phyloP scores from a whole-genome alignment of 2,888 invertebrate genomes.

The Proisotoma minuta region DNA sequence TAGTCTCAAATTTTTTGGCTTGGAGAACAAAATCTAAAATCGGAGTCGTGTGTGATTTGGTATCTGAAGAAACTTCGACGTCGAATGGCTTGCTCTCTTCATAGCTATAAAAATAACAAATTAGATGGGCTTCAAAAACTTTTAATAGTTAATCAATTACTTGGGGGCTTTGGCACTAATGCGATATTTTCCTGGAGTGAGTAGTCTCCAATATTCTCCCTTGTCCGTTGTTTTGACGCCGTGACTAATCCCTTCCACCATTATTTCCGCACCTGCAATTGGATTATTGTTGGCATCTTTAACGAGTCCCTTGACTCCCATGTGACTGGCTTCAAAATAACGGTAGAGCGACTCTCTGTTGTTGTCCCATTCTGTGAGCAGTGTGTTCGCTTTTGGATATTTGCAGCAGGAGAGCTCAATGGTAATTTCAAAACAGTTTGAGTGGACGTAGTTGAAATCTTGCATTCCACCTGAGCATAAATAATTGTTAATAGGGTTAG shows the following conservation, averaged over 20 bases:
- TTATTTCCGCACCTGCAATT: constrained; percentile 68
- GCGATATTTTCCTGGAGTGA: constrained; percentile 80
- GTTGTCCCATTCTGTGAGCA: constrained; percentile 73
- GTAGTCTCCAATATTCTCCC: constrained; percentile 92
- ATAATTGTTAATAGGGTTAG: neutral
- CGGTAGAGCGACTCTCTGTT: constrained; percentile 80
- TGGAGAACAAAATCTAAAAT: constrained; percentile 30
- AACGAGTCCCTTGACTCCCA: constrained; percentile 66
- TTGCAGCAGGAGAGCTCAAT: constrained; percentile 95
- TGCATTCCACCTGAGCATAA: constrained; percentile 80
- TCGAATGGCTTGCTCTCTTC: constrained; percentile 22
- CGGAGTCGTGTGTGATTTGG: constrained; percentile 11
- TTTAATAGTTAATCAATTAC: constrained; percentile 53
- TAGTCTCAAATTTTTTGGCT: neutral
- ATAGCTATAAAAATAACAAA: constrained; percentile 22
- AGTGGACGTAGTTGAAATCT: constrained; percentile 93
- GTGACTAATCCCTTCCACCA: constrained; percentile 73
- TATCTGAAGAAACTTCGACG: constrained; percentile 30
- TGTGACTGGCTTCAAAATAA: constrained; percentile 75
- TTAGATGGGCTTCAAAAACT: neutral
- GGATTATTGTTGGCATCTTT: constrained; percentile 60
- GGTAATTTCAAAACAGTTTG: constrained; percentile 94
- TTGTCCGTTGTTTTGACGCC: constrained; percentile 68
- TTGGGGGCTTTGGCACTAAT: constrained; percentile 69
- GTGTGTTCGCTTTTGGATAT: constrained; percentile 68